Evolutionary conservation across 2,888 invertebrate species (phyloP).

Genomic region (Agrenia bidenticulata): DNA sequence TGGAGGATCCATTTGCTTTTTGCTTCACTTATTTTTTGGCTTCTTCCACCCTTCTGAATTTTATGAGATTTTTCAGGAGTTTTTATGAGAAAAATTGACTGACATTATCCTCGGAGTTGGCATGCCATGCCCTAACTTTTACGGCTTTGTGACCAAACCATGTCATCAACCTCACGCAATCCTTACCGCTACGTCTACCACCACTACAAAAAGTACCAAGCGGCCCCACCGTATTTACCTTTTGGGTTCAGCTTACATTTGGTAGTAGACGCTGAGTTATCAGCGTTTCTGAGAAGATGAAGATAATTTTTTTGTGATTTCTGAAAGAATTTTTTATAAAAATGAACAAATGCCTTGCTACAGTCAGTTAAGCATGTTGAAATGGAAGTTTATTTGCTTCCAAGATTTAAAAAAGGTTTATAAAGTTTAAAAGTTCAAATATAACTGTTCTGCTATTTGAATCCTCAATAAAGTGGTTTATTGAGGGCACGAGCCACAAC

Average conservation of each 20-base stretch:
- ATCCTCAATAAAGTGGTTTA: background rate
- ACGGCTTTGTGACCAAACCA: slow-evolving; percentile 12
- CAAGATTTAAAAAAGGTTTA: too few species aligned
- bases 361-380: too few species aligned
- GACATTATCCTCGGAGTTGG: slow-evolving; percentile 1
- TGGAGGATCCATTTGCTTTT: background rate
- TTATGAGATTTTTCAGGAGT: background rate
- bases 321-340: too few species aligned
- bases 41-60: background rate
- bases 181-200: background rate
- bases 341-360: too few species aligned
- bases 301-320: too few species aligned
- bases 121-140: slow-evolving; percentile 4
- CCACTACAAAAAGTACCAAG: background rate
- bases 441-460: too few species aligned
- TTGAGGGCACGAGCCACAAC: slow-evolving; percentile 7
- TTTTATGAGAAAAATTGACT: slow-evolving; percentile 8
- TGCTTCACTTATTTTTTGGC: slow-evolving; percentile 8
- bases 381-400: too few species aligned
- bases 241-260: too few species aligned
- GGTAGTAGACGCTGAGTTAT: too few species aligned
- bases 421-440: too few species aligned
- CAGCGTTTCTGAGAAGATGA: too few species aligned
- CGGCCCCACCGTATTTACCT: too few species aligned
- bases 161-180: slow-evolving; percentile 10